Base-by-base conservation (phyloP, 1,140 invertebrate genomes). In the Nasonia giraulti region DNA sequence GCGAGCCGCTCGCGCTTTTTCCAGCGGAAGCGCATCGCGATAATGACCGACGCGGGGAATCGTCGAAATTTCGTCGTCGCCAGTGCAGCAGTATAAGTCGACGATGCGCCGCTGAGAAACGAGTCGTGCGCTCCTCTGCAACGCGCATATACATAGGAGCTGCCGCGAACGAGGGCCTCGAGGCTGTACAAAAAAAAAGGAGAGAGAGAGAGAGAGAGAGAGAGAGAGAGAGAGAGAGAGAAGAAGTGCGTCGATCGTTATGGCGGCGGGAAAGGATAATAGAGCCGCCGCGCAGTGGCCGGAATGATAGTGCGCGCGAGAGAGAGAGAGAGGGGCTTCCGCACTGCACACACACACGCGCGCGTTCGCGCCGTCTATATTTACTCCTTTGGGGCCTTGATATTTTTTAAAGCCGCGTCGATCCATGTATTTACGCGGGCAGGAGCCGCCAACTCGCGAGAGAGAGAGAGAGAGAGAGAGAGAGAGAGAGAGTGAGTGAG, bases 401-500 rank as follows among this genome's bases (percentile, higher is more conserved):
- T 69, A 83, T 83, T 83, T 77, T 83, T 69, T 83, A 66, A 77
- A 83, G 33, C 40, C 20, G 82, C 40, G 62, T 62, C 55, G 77
- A 83, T 83, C 82, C 82, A 69, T 83, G 74, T 83, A 77, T 77
- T 83, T 83, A 83, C 37, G 55, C 74, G 74, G 37, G 55, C 74
- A 62, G 55, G 55, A 62, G 55, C 55, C 55, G 62, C 37, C 82
- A n/a, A 62, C 55, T 62, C 55, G 55, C 55, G 55, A 62, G 40
- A 11, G 33, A 37, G 33, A 37, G 33, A 37, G 55, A 37, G 33
- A 37, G 33, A 37, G 55, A 37, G 33, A 37, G 33, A 37, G 55
- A n/a, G n/a, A n/a, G n/a, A n/a, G 55, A 62, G 55, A 37, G 17
- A 77, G 74, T 37, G 74, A 37, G 33, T 37, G 55, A 62, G 40